Base-by-base conservation (phyloP, 1,140 invertebrate species). In the Leptestheria dahalacensis region DNA sequence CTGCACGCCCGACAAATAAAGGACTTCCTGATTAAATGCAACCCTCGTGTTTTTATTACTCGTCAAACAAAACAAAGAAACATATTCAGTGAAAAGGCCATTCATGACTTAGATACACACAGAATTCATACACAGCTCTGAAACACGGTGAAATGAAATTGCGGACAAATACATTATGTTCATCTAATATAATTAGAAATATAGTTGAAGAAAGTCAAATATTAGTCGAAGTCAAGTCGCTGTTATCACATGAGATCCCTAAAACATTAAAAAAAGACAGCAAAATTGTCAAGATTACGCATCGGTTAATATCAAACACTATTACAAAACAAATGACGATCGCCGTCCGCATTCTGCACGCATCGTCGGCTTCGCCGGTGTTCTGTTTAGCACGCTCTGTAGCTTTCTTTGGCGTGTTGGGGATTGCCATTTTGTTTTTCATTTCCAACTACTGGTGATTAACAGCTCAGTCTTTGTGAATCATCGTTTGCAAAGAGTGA, bases 401-500 rank as follows among this genome's bases (percentile, higher is more conserved):
- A n/a, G n/a, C n/a, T n/a, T 41, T 15, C 33, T 41, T 41, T 6
- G 6, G 33, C 33, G 6, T 6, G 33, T 41, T 41, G 33, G 15
- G 15, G 15, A 15, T 41, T 9, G 33, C 15, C 6, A 15, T 15
- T 41, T 41, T 6, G 33, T 41, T 41, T 41, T 41, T 41, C 6
- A 41, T 9, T 41, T 41, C 15, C 15, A 15, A 41, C 18, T 24
- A 41, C 2, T 3, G 53, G 20, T 56, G 50, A 15, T 52, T 52
- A 52, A 26, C 24, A 3, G 21, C 33, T 56, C 25, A 56, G 25
- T 24, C 23, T 56, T 56, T 56, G 21, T 76, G 73, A 0, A 76
- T 70, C 57, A 78, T 71, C 52, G 78, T 79, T 65, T 84, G 81
- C 50, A 86, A 74, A 12, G 83, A 84, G 64, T 79, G 82, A 64